These are phyloP conservation scores for Rhopalosiphum nymphaeae DNA, from an alignment of 2,888 invertebrate genomes.

Conservation along the genomic window DNA sequence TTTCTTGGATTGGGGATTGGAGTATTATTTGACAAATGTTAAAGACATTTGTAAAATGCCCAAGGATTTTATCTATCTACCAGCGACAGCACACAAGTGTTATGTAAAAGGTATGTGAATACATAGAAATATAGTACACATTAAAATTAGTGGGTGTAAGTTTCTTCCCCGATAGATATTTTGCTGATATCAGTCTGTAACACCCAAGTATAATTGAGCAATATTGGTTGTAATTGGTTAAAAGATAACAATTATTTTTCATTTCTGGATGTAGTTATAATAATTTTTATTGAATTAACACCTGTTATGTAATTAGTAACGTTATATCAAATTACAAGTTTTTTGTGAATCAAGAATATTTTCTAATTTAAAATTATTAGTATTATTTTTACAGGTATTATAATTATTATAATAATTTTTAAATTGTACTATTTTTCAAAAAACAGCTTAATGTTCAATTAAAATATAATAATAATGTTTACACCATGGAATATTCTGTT, in stretches of 20 bases:
- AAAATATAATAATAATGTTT: not conserved
- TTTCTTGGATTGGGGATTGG: slow-evolving; percentile 58
- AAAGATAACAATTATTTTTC: not conserved
- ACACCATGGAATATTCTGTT: not conserved
- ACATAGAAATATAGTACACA: not conserved
- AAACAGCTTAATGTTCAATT: not conserved
- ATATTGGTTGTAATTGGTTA: not conserved
- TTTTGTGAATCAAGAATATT: not conserved
- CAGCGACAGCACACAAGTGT: slow-evolving; percentile 50
- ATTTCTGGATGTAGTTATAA: not conserved
- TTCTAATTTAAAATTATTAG: not conserved
- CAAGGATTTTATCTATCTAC: slow-evolving; percentile 52
- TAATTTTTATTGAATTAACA: not conserved
- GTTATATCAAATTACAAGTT: not conserved
- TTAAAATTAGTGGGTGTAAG: not conserved
- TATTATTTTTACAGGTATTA: not conserved
- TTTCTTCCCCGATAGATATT: not conserved
- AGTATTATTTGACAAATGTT: slow-evolving; percentile 15
- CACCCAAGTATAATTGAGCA: not conserved
- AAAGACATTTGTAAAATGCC: slow-evolving; percentile 30
- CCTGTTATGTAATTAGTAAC: not conserved
- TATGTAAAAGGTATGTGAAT: slow-evolving; percentile 27
- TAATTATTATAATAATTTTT: not conserved
- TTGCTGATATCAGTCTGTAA: not conserved
- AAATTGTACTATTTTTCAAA: not conserved